Evolutionary conservation across 2,888 invertebrate species (phyloP), one percentile per base, ranked within the genome.

Genomic region (Lithophane leautieri): DNA sequence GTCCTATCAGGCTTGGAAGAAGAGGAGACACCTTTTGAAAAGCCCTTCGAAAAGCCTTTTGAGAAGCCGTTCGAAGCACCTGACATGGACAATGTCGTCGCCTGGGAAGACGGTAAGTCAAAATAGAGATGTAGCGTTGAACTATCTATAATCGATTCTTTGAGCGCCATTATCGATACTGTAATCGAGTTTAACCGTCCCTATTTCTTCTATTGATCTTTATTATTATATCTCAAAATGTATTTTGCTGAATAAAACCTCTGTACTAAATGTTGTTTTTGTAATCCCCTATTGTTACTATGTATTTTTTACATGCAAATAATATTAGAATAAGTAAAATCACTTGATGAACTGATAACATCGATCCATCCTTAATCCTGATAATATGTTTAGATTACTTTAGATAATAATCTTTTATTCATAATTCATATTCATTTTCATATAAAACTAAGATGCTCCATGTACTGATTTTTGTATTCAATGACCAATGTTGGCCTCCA

Each of bases 71-170:
- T 86, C 70, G 92, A 92, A 58, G 86, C 86, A 0, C 82, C 91
- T 3, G 94, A 93, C 22, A 80, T 91, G 22, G 94, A 94, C 80
- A 90, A 83, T 71, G 93, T 90, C 4, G 95, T 95, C n/a, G 87
- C 93, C 22, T 97, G 97, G 97, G 96, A 96, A 78, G 94, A 96
- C 79, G 97, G 97, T 96, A 91, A 95, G 95, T 93, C 88, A 72
- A 69, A 75, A 69, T 81, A 86, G 78, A 82, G 74, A 70, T 68
- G 73, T 82, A 81, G 56, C 54, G 78, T 56, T 61, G 34, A n/a
- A 67, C 34, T 67, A 70, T 70, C 52, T 78, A 52, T 63, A 71
- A 84, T 78, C 78, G 82, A 71, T 72, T 25, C 58, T 67, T 67
- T 68, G 68, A 78, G 78, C 70, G 54, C 44, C 56, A 60, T n/a